phyloP scores from a whole-genome alignment of 2,888 invertebrate genomes.

The Euproctis similis region DNA sequence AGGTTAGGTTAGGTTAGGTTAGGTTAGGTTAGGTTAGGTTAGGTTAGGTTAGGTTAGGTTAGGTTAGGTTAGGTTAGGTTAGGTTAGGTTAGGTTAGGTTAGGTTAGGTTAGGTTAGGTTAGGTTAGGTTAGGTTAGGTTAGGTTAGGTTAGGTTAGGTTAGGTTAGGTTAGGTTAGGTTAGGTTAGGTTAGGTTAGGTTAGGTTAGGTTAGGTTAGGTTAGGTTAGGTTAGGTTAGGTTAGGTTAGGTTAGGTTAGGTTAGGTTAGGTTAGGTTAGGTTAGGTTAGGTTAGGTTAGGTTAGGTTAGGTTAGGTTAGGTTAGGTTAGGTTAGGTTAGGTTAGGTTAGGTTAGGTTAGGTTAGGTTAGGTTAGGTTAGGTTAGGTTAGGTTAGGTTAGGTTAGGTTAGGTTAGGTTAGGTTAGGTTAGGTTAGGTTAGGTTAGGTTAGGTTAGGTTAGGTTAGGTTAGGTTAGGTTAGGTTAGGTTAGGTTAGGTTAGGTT shows the following conservation, averaged over 20 bases:
- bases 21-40: conserved; percentile 10
- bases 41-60: conserved; percentile 9
- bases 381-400: too few relatives aligned
- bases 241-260: too few relatives aligned
- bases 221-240: too few relatives aligned
- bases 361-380: too few relatives aligned
- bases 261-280: too few relatives aligned
- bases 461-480: conserved; percentile 4
- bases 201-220: too few relatives aligned
- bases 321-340: too few relatives aligned
- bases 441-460: conserved; percentile 1
- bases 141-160: conserved; percentile 10
- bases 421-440: conserved; percentile 3
- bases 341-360: too few relatives aligned
- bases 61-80: conserved; percentile 10
- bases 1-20: conserved; percentile 6
- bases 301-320: too few relatives aligned
- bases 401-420: conserved; percentile 2
- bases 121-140: conserved; percentile 8
- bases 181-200: too few relatives aligned
- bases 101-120: conserved; percentile 10
- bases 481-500: conserved; percentile 4
- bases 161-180: too few relatives aligned
- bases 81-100: conserved; percentile 9
- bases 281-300: too few relatives aligned